Percentiles rank a stretch among this genome's conserved stretches.
Conservation (phyloP, 2,797 vertebrate genomes). For the Rhodeus uyekii region DNA sequence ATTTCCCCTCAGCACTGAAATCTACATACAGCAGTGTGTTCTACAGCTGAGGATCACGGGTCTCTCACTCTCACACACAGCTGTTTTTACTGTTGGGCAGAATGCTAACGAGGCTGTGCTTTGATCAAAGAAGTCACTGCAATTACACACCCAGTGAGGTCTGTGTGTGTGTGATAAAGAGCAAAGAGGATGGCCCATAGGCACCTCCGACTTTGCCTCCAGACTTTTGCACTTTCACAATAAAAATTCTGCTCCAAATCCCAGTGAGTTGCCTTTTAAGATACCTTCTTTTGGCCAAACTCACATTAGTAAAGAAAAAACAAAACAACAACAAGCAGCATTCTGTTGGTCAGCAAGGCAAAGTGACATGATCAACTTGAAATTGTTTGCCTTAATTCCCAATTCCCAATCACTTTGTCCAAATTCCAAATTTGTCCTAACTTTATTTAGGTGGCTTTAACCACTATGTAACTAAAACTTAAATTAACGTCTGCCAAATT, state of each 20-base stretch:
- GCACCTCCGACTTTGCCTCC: neutral
- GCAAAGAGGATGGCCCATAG: constrained; percentile 65
- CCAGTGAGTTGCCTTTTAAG: neutral
- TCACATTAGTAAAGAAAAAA: neutral
- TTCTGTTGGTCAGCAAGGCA: too few relatives aligned
- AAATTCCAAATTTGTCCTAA: too few relatives aligned
- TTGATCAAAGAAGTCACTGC: constrained; percentile 79
- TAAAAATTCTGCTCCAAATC: constrained; percentile 1
- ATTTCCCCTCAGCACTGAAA: constrained; percentile 65
- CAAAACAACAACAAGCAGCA: neutral
- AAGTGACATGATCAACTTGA: neutral
- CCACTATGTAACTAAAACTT: too few relatives aligned
- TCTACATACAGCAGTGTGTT: constrained; percentile 68
- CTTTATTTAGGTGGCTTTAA: too few relatives aligned
- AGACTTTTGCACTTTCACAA: neutral
- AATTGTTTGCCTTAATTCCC: too few relatives aligned
- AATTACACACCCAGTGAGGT: constrained; percentile 70
- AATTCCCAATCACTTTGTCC: too few relatives aligned
- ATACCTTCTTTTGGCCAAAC: neutral
- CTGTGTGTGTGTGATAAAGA: constrained; percentile 35
- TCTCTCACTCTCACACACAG: constrained; percentile 62
- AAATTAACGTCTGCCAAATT: too few relatives aligned
- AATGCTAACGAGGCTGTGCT: constrained; percentile 78
- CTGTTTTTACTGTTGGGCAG: constrained; percentile 75
- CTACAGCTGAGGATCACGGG: constrained; percentile 26